These are phyloP conservation scores for Centropus unirufus DNA, from an alignment of 2,113 vertebrate species.

Conservation along the genomic window DNA sequence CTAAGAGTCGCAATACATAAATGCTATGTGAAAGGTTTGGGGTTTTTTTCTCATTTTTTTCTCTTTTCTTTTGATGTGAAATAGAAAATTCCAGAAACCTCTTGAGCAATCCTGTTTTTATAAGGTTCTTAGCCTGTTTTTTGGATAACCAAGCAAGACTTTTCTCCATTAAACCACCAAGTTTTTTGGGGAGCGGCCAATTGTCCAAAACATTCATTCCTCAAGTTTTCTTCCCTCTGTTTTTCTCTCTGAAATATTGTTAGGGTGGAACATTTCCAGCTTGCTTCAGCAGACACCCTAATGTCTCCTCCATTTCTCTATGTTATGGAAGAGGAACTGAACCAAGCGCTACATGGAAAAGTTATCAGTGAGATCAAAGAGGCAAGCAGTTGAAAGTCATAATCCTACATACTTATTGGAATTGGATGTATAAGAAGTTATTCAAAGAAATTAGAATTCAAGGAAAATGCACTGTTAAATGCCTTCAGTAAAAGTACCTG, in stretches of 20 bases:
- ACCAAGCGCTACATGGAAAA: background rate
- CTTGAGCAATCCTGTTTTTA: background rate
- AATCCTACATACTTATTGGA: background rate
- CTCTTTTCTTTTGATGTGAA: background rate
- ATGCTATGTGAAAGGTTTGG: background rate
- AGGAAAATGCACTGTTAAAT: background rate
- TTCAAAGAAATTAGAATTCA: background rate
- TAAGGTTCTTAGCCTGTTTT: background rate
- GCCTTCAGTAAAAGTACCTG: background rate
- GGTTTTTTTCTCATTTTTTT: background rate
- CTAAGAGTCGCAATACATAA: background rate
- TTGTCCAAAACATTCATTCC: background rate
- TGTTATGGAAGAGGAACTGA: background rate
- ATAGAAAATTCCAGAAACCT: conserved; percentile 2
- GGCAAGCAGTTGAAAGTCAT: background rate
- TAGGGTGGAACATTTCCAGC: background rate
- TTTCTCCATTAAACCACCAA: background rate
- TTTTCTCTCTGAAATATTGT: background rate
- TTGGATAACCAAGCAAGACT: background rate
- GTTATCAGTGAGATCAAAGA: conserved; percentile 15
- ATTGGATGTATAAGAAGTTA: background rate
- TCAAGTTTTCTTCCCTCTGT: background rate
- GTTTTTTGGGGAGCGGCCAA: background rate
- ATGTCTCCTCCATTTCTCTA: background rate
- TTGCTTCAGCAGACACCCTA: background rate